These are phyloP conservation scores for Stenchaetothrips biformis DNA, from an alignment of 2,888 invertebrate species.

Conservation along the genomic window DNA sequence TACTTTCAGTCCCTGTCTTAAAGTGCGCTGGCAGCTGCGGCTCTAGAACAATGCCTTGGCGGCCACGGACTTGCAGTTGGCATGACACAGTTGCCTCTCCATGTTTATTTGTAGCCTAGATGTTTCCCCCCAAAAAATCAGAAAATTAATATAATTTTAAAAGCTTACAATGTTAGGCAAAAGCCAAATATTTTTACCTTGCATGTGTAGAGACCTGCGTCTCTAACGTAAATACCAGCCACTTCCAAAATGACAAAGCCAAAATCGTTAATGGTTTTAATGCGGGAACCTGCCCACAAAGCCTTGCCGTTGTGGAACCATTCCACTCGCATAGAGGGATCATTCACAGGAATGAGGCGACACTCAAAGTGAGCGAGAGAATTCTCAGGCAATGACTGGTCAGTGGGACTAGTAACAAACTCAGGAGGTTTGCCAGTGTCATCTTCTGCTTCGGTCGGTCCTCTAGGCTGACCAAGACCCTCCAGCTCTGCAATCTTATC, in stretches of 20 bases:
- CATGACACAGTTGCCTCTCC: constrained; percentile 87
- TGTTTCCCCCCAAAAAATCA: not conserved
- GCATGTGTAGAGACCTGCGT: constrained; percentile 87
- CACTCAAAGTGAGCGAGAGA: constrained; percentile 90
- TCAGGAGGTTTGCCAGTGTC: constrained; percentile 85
- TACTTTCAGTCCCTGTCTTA: constrained; percentile 81
- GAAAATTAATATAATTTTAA: constrained; percentile 14
- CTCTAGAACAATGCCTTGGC: constrained; percentile 83
- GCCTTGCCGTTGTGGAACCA: constrained; percentile 98
- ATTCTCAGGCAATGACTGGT: constrained; percentile 78
- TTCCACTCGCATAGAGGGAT: constrained; percentile 89
- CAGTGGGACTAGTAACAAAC: constrained; percentile 81
- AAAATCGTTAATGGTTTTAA: constrained; percentile 95
- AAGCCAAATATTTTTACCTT: constrained; percentile 48
- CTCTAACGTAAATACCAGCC: constrained; percentile 83
- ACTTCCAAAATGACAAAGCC: constrained; percentile 96
- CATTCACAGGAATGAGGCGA: constrained; percentile 79
- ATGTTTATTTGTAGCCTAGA: constrained; percentile 74
- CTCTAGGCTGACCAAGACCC: constrained; percentile 69
- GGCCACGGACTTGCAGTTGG: constrained; percentile 77
- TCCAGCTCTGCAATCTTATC: constrained; percentile 89
- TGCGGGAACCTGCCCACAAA: constrained; percentile 81
- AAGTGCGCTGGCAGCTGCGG: constrained; percentile 84
- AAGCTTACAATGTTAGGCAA: not conserved
- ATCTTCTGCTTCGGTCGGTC: constrained; percentile 66